Evolutionary conservation across 1,140 invertebrate species (phyloP).

Genomic region (Aethina tumida): DNA sequence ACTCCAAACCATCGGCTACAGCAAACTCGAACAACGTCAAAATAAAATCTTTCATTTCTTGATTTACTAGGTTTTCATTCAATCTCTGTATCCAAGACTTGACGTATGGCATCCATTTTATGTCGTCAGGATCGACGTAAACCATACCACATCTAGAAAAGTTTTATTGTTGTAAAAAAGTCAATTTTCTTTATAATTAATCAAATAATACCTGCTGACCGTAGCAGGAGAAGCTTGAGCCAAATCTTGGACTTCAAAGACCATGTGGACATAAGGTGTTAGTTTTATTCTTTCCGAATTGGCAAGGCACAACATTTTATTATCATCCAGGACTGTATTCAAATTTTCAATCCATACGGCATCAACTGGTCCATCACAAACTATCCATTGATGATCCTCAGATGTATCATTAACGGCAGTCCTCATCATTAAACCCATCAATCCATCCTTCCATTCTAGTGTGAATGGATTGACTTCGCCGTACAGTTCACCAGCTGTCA

Average conservation of each 20-base stretch:
- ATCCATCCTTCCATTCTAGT: constrained; percentile 82
- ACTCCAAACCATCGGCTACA: constrained; percentile 53
- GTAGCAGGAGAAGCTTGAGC: constrained; percentile 82
- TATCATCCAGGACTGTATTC: constrained; percentile 89
- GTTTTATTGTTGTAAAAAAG: constrained; percentile 1
- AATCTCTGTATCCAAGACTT: constrained; percentile 65
- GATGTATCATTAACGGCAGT: constrained; percentile 51
- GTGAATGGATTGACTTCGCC: constrained; percentile 77
- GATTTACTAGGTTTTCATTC: constrained; percentile 42
- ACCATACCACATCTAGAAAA: constrained; percentile 68
- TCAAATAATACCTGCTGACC: constrained; percentile 51
- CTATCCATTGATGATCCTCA: constrained; percentile 70
- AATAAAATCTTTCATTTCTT: constrained; percentile 46
- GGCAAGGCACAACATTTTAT: constrained; percentile 82
- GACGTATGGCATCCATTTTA: constrained; percentile 72
- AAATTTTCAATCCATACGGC: constrained; percentile 94
- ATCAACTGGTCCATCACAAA: constrained; percentile 87
- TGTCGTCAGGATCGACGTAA: constrained; percentile 72
- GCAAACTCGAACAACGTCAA: constrained; percentile 50
- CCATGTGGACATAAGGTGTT: constrained; percentile 68
- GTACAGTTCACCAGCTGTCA: constrained; percentile 81
- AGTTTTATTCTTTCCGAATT: constrained; percentile 87
- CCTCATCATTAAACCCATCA: constrained; percentile 62
- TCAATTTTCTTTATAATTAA: constrained; percentile 9
- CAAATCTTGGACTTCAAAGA: constrained; percentile 84